Percentiles rank a stretch among this genome's conserved stretches.
Conservation (phyloP, 2,113 vertebrate species). For the Ceuthmochares aereus region DNA sequence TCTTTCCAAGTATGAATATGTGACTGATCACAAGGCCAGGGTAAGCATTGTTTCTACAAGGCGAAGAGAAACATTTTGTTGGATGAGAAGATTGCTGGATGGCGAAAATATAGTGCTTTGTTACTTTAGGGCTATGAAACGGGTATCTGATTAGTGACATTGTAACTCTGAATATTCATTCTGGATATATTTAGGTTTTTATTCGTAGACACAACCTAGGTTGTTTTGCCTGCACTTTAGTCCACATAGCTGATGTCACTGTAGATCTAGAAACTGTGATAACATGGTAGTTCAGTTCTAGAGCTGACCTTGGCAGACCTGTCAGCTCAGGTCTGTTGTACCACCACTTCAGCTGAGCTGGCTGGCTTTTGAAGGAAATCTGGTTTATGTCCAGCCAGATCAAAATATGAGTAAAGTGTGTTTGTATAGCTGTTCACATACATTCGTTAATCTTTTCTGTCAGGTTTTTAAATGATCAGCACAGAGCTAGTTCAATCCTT, state of each 20-base stretch:
- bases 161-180: neutral
- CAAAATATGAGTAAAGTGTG: neutral
- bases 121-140: neutral
- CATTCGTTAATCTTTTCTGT: neutral
- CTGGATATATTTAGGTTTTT: neutral
- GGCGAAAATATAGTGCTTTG: neutral
- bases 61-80: neutral
- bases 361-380: neutral
- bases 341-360: neutral
- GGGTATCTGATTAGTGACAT: neutral
- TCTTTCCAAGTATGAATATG: neutral
- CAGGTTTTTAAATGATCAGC: neutral
- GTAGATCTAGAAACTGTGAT: neutral
- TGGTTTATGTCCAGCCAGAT: neutral
- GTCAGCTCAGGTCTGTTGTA: neutral
- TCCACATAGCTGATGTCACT: neutral
- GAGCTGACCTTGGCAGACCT: neutral
- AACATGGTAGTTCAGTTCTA: rapidly evolving
- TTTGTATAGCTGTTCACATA: neutral
- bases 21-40: neutral
- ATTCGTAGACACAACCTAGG: neutral
- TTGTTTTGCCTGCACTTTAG: neutral
- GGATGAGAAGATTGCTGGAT: neutral
- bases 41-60: neutral
- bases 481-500: neutral